Evolutionary conservation across 2,888 invertebrate genomes (phyloP).

Genomic region (Lycaena phlaeas): DNA sequence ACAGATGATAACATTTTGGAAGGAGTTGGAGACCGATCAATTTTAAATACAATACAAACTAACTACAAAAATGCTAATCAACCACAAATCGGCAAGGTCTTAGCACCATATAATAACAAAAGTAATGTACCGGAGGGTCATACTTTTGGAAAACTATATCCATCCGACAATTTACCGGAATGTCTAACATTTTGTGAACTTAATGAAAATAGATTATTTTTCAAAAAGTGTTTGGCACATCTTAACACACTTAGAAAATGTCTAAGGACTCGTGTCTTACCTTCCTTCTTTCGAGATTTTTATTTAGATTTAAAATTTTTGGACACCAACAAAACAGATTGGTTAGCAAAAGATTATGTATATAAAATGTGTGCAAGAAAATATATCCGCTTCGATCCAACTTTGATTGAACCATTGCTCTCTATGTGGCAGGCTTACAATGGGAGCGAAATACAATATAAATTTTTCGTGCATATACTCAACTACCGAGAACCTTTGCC

Average conservation of each 20-base stretch:
- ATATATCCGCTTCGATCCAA: constrained; percentile 55
- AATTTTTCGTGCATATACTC: constrained; percentile 59
- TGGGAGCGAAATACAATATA: constrained; percentile 57
- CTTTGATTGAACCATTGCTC: constrained; percentile 61
- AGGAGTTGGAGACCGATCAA: constrained; percentile 42
- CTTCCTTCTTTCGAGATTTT: constrained; percentile 40
- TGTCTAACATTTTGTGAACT: constrained; percentile 46
- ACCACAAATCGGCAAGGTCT: constrained; percentile 43
- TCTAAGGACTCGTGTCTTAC: constrained; percentile 36
- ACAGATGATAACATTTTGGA: constrained; percentile 40
- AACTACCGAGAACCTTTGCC: constrained; percentile 53
- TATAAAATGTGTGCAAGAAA: constrained; percentile 52
- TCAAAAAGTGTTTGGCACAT: constrained; percentile 54
- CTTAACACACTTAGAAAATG: constrained; percentile 51
- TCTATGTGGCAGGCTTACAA: constrained; percentile 56
- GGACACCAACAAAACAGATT: constrained; percentile 51
- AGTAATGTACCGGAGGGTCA: constrained; percentile 54
- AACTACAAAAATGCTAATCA: constrained; percentile 42
- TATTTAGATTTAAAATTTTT: constrained; percentile 43
- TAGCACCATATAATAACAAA: constrained; percentile 65
- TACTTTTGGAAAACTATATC: constrained; percentile 54
- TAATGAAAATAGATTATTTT: constrained; percentile 43
- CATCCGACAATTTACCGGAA: constrained; percentile 55
- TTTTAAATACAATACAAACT: constrained; percentile 49
- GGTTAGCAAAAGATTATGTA: constrained; percentile 52